phyloP scores from a whole-genome alignment of 2,113 vertebrate species.

The Ariopsis seemanni region DNA sequence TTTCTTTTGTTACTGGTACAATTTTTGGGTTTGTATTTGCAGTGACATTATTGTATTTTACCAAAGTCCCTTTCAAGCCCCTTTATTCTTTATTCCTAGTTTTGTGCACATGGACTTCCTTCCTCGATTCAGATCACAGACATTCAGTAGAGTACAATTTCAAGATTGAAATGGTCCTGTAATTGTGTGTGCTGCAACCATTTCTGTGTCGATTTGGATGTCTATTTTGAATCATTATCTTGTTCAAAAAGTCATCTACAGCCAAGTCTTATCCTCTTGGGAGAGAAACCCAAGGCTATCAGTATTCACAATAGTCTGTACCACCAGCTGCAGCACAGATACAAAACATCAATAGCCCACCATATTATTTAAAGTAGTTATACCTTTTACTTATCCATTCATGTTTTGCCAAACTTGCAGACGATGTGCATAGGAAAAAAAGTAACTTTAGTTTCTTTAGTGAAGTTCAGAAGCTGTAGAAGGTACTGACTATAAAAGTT shows the following conservation, averaged over 20 bases:
- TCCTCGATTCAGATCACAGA: neutral
- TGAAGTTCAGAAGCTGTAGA: neutral
- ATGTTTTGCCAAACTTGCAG: neutral
- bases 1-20: neutral
- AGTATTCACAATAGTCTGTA: neutral
- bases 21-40: neutral
- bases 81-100: no score
- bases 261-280: neutral
- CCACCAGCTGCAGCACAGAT: neutral
- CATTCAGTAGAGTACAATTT: neutral
- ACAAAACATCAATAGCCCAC: neutral
- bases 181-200: neutral
- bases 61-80: no score
- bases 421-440: neutral
- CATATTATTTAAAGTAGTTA: neutral
- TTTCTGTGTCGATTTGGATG: neutral
- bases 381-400: neutral
- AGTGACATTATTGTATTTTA: neutral
- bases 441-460: neutral
- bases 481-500: neutral
- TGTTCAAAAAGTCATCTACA: neutral
- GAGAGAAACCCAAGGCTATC: neutral
- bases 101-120: no score
- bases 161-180: no score
- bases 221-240: neutral